Conservation (phyloP, 2,888 invertebrate genomes). For the Xanthorhoe designata region DNA sequence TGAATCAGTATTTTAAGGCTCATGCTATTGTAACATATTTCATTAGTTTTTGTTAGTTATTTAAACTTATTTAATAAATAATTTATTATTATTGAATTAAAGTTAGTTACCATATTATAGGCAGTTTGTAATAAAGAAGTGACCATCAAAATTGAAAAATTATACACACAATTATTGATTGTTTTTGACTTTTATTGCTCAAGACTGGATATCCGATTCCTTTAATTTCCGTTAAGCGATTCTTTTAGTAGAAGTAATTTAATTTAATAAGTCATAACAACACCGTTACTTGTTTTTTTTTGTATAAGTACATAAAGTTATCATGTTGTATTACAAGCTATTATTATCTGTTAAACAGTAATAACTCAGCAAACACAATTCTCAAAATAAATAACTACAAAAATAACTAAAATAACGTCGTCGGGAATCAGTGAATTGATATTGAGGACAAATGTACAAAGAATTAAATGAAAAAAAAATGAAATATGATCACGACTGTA, state of each 20-base stretch:
- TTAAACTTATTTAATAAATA: conserved; percentile 58
- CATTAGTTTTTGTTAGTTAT: conserved; percentile 58
- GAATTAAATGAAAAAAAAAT: too few relatives aligned
- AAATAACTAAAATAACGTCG: too few relatives aligned
- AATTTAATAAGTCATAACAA: background rate
- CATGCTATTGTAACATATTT: conserved; percentile 72
- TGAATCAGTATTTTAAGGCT: conserved; percentile 47
- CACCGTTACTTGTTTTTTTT: background rate
- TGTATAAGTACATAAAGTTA: too few relatives aligned
- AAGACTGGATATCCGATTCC: background rate
- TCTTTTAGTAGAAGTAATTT: background rate
- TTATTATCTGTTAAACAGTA: too few relatives aligned
- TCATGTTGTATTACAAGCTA: too few relatives aligned
- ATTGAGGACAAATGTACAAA: too few relatives aligned
- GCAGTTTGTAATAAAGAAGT: conserved; percentile 30
- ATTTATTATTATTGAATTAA: conserved; percentile 49
- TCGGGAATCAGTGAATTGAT: too few relatives aligned
- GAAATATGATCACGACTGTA: too few relatives aligned
- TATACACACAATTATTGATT: conserved; percentile 42
- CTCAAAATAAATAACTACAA: too few relatives aligned
- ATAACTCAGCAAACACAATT: too few relatives aligned
- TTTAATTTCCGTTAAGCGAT: too few relatives aligned
- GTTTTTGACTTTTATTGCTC: conserved; percentile 28
- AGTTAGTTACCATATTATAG: conserved; percentile 52
- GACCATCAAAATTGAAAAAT: conserved; percentile 32